These are phyloP conservation scores for Ormia ochracea DNA, from an alignment of 2,888 invertebrate genomes.

Conservation along the genomic window DNA sequence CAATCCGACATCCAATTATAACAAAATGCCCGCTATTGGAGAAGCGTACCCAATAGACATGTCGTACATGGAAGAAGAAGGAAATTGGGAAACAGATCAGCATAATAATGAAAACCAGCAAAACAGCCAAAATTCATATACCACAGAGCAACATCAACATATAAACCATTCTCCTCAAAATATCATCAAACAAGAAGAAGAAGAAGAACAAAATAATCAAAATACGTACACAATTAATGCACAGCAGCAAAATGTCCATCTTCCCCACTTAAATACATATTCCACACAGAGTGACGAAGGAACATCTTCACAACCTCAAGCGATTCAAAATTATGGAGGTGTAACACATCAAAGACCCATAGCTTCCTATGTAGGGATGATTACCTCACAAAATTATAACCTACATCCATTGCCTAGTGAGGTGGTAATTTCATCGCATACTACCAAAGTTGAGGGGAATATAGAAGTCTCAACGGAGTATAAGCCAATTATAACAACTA, in stretches of 20 bases:
- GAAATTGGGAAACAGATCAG: slow-evolving; percentile 26
- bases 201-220: slow-evolving; percentile 41
- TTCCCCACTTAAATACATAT: not conserved
- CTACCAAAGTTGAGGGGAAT: slow-evolving; percentile 71
- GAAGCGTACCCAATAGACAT: slow-evolving; percentile 74
- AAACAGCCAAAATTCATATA: slow-evolving; percentile 55
- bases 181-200: slow-evolving; percentile 59
- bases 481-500: slow-evolving; percentile 45
- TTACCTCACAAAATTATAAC: slow-evolving; percentile 71
- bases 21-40: slow-evolving; percentile 74
- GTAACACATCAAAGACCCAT: slow-evolving; percentile 64
- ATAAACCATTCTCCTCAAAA: slow-evolving; percentile 37
- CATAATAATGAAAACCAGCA: slow-evolving; percentile 11
- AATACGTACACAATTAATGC: not conserved
- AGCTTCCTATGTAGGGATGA: slow-evolving; percentile 69
- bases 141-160: slow-evolving; percentile 12
- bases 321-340: slow-evolving; percentile 18
- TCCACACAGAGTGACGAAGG: slow-evolving; percentile 24
- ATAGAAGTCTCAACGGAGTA: slow-evolving; percentile 62
- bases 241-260: slow-evolving; percentile 43
- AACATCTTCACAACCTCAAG: slow-evolving; percentile 26
- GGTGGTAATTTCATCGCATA: slow-evolving; percentile 72
- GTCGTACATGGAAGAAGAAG: slow-evolving; percentile 69
- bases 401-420: slow-evolving; percentile 67
- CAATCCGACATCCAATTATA: slow-evolving; percentile 73